Base-by-base conservation (phyloP, 2,888 invertebrate species). In the Eutolmus rufibarbis region DNA sequence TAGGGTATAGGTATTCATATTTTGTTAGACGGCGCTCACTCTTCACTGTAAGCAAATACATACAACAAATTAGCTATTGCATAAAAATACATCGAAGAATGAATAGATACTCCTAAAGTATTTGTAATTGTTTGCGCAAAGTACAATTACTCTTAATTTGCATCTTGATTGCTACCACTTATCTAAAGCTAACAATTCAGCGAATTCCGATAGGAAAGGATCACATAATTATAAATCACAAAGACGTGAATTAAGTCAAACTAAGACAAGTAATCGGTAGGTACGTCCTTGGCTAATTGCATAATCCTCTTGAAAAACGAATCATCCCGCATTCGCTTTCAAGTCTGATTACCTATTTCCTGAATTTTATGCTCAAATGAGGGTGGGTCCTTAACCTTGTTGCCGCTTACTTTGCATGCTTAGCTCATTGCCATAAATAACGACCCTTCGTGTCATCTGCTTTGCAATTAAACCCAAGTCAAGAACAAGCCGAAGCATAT, bases 401-500 rank as follows among this genome's bases (percentile, higher is more conserved):
- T 43, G 37, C 43, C 23, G 46, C 1, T 78, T 40, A 43, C 78
- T 78, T 46, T 78, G 78, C 78, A 78, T 78, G 78, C 78, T 37
- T 23, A 51, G 56, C 46, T 81, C 37, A 56, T 31, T 56, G 43
- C 81, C 81, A 81, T 81, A 56, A 81, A 81, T 81, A 81, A 81
- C 81, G 31, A 51, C 31, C 81, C 51, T 81, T 81, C 81, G 34
- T 81, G 81, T 81, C 81, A 81, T 81, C 81, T 81, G 81, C 34
- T 81, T 23, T 81, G 56, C 81, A 81, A 81, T 81, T 81, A 81
- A 81, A 81, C 51, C 34, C 56, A 51, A 56, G 81, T 81, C 81
- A 81, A 81, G 81, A 81, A 81, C 51, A 81, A 51, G 81, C 31
- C 81, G 81, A 81, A 81, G 31, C 34, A 84, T 74, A 74, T 84